Evolutionary conservation across 64 coral and sea anemone species (phyloP), one percentile per base, ranked within the genome.

Genomic region (Platygyra sinensis): DNA sequence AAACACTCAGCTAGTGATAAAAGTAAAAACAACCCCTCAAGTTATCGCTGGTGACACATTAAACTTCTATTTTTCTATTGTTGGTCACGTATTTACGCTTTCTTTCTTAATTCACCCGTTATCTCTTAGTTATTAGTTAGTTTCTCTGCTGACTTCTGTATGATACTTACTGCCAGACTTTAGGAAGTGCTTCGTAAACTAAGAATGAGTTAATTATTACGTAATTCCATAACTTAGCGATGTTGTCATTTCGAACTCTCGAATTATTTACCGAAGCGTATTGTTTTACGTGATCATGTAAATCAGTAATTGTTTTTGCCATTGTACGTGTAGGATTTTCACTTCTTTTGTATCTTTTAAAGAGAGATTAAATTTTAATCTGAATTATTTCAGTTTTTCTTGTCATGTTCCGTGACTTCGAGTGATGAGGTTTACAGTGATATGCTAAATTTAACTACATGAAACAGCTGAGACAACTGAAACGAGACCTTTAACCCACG

Each of bases 211-310:
- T 65, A 83, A 42, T 83, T 10, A 80, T 42, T 83, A 62, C 22
- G 0, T 24, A 11, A 16, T 1, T 27, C 9, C 18, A 62, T 38
- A 60, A 18, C 30, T 83, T 65, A 10, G 60, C 60, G 18, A 64
- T 65, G n/a, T 62, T 39, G 22, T 25, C 65, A n/a, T 69, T 69
- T n/a, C 65, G 6, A 5, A 18, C 74, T 22, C 18, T 65, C 27
- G 19, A 32, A 8, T 12, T 83, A 60, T 83, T 82, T 83, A 65
- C 61, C 17, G 5, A 67, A 20, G 30, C 32, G 79, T 83, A 83
- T 83, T 83, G 60, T 83, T 67, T 83, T 83, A 65, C 32, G 10
- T 31, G 80, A 65, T 22, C 5, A 65, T 65, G 60, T 24, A 22
- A 39, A 38, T 0, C 31, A 10, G 62, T 22, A 64, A 39, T 38